Base-by-base conservation (phyloP, 2,888 invertebrate species). In the Ditula angustiorana region DNA sequence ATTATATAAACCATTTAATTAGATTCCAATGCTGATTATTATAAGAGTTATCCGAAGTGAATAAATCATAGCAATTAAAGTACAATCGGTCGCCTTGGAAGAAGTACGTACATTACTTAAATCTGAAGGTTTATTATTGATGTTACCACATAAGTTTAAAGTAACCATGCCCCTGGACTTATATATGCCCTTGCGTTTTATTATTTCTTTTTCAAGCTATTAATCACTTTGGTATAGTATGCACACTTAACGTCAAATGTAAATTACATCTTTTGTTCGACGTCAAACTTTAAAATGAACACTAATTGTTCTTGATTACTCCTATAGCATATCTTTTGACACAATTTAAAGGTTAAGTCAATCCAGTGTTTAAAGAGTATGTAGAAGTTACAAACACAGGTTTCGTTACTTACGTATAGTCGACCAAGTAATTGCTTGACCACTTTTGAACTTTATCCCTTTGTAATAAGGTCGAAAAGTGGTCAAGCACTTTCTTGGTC, bases 81-180 rank as follows among this genome's bases (percentile, higher is more conserved):
- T 35, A 49, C 47, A n/a, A 49, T 37, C 28, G 47, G 46, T 62
- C 53, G 33, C 61, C 53, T 62, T 49, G 47, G 35, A 21, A 47
- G 26, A 24, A 35, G 23, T 13, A 35, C 35, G 21, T 35, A n/a
- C 16, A 33, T 44, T 16, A 56, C 16, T 41, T 26, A 8, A 56
- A 7, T 37, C 56, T 24, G 47, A 56, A 62, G 62, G 62, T 62
- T 62, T 37, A 30, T 35, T 53, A 30, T 53, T 56, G 16, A 47
- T 37, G 47, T 62, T 62, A 23, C 37, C 49, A 41, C 28, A 24
- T 49, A 49, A 2, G 41, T 44, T 55, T 49, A 19, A 11, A 35
- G 11, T 46, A 35, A 35, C n/a, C 41, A 26, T 47, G 47, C 13
- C 23, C 13, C 23, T 57, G 57, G 46, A 46, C 57, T 57, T 13